phyloP scores from a whole-genome alignment of 2,113 vertebrate species.

The Leiothrix lutea region DNA sequence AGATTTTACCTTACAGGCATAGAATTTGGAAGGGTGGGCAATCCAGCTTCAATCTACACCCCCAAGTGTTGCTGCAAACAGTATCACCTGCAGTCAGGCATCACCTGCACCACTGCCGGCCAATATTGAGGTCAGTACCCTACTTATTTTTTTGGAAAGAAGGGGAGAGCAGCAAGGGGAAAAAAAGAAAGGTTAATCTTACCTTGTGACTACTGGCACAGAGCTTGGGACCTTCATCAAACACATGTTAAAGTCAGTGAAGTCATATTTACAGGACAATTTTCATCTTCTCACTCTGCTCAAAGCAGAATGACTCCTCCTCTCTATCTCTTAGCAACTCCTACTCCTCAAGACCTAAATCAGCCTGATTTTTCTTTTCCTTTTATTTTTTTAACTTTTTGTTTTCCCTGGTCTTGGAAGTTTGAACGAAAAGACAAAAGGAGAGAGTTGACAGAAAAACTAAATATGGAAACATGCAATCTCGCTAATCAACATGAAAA shows the following conservation, averaged over 20 bases:
- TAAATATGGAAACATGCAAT: not conserved
- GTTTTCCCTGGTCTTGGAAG: not conserved
- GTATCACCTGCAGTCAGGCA: not conserved
- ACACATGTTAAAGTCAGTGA: not conserved
- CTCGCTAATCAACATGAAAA: not conserved
- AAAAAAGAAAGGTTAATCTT: not conserved
- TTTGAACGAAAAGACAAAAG: slow-evolving; percentile 31
- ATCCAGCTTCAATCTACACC: not conserved
- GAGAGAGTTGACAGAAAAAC: not conserved
- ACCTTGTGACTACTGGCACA: not conserved
- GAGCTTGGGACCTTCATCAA: not conserved
- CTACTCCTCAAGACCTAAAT: slow-evolving; percentile 4
- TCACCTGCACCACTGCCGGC: not conserved
- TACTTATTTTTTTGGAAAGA: not conserved
- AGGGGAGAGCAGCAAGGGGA: not conserved
- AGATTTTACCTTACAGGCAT: not conserved
- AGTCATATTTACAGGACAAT: not conserved
- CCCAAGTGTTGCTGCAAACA: not conserved
- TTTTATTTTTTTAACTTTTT: not conserved
- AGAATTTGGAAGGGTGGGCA: not conserved
- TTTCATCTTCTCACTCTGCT: not conserved
- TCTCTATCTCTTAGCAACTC: not conserved
- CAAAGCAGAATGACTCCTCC: not conserved
- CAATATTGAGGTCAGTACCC: not conserved
- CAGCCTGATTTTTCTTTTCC: not conserved